These are phyloP conservation scores for Eurytoma californica DNA, from an alignment of 2,888 invertebrate species.

Conservation along the genomic window DNA sequence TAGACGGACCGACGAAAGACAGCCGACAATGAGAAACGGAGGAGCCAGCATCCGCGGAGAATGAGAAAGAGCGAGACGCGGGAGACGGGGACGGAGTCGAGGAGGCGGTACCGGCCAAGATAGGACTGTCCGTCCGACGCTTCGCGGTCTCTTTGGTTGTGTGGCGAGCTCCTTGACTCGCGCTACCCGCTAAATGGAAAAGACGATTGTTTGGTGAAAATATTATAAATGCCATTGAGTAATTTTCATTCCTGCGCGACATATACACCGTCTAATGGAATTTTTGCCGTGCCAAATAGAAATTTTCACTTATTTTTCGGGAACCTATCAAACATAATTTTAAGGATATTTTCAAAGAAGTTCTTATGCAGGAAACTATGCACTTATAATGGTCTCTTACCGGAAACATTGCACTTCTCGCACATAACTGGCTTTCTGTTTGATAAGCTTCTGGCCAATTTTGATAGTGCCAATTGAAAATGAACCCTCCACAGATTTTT, in stretches of 20 bases:
- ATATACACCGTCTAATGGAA: neutral
- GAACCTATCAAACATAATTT: no score
- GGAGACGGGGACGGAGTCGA: conserved; percentile 1
- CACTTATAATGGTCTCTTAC: no score
- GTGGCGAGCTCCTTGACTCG: conserved; percentile 40
- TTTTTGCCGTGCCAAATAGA: no score
- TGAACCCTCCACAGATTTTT: no score
- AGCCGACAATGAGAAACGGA: conserved; percentile 49
- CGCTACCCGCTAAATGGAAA: conserved; percentile 40
- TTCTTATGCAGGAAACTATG: no score
- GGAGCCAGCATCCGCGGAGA: conserved; percentile 15
- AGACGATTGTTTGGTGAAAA: conserved; percentile 49
- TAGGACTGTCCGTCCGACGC: conserved; percentile 52
- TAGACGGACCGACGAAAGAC: neutral
- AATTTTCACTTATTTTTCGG: no score
- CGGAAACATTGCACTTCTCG: no score
- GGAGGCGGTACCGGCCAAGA: conserved; percentile 27
- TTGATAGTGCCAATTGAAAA: no score
- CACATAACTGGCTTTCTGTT: no score
- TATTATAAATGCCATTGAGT: conserved; percentile 13
- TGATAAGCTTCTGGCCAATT: no score
- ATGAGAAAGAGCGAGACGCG: conserved; percentile 16
- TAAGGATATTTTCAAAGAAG: no score
- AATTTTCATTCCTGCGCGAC: conserved; percentile 37
- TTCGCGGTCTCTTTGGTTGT: conserved; percentile 42